Evolutionary conservation across 2,888 invertebrate genomes (phyloP).

Genomic region (Volucella bombylans): DNA sequence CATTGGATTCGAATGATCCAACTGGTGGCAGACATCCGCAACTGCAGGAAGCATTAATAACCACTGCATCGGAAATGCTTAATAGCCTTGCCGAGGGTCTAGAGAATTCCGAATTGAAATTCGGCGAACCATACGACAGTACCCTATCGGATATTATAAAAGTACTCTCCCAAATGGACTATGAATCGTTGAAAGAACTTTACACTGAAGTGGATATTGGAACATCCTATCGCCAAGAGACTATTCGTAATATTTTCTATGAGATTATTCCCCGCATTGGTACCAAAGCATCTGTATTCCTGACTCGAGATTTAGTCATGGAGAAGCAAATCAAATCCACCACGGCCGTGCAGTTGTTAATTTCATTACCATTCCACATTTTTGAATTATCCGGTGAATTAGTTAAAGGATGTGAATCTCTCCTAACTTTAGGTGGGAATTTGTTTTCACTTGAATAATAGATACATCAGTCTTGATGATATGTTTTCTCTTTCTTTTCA

Average conservation of each 20-base stretch:
- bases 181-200: conserved; percentile 81
- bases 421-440: conserved; percentile 81
- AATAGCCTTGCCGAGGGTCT: conserved; percentile 81
- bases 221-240: conserved; percentile 89
- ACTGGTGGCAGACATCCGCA: conserved; percentile 82
- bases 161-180: conserved; percentile 81
- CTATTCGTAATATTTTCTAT: conserved; percentile 88
- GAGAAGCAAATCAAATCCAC: conserved; percentile 86
- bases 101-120: conserved; percentile 81
- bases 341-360: conserved; percentile 86
- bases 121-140: conserved; percentile 81
- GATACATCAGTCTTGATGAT: not conserved
- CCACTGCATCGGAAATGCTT: conserved; percentile 78
- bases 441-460: conserved; percentile 1
- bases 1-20: conserved; percentile 80
- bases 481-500: conserved; percentile 16
- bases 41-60: conserved; percentile 79
- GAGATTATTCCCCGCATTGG: conserved; percentile 88
- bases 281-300: conserved; percentile 86
- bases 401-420: conserved; percentile 84
- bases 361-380: conserved; percentile 88
- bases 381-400: conserved; percentile 84
- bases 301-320: conserved; percentile 86
- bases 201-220: conserved; percentile 86
- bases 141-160: conserved; percentile 81